Base-by-base conservation (phyloP, 2,113 vertebrate genomes). In the Verasper variegatus region DNA sequence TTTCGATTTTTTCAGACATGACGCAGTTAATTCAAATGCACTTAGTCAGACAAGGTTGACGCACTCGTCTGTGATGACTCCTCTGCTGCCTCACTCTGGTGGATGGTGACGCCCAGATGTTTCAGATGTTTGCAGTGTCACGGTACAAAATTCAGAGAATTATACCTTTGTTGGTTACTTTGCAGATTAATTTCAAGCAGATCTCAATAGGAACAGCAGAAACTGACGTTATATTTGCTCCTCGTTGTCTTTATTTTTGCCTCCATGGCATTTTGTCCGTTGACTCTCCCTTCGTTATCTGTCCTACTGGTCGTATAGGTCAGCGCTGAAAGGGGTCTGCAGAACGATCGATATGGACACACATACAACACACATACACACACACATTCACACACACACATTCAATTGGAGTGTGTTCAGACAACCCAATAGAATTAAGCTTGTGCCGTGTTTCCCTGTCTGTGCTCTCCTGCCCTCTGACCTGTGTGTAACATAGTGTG, bases 271-370 rank as follows among this genome's bases (percentile, higher is more conserved):
- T 57, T 56, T 37, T 42, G 11, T 35, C 47, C 24, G 14, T 58
- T 5, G 56, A 13, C 24, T 31, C 24, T 27, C 13, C 23, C n/a
- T 24, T 3, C 6, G 27, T 31, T 31, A 31, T 31, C 27, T 31
- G 27, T 31, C 40, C 8, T 20, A 0, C 59, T 74, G 67, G 68
- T n/a, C 61, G 67, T 70, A n/a, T 78, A 78, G 80, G 78, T 82
- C 82, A 82, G 70, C 3, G n/a, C 80, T 83, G 67, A 72, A 69
- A 62, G 56, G 66, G 75, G 63, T 86, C 80, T 80, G 76, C 65
- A 59, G 63, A 64, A 40, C 20, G 58, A 74, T 91, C 84, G 3
- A 88, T 82, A 75, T 31, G 5, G 27, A 31, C 11, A 12, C n/a
- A 81, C 62, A 76, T 74, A 74, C 54, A 49, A 81, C 62, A 76